phyloP scores from a whole-genome alignment of 2,888 invertebrate species.

The Cremastinae sp. region DNA sequence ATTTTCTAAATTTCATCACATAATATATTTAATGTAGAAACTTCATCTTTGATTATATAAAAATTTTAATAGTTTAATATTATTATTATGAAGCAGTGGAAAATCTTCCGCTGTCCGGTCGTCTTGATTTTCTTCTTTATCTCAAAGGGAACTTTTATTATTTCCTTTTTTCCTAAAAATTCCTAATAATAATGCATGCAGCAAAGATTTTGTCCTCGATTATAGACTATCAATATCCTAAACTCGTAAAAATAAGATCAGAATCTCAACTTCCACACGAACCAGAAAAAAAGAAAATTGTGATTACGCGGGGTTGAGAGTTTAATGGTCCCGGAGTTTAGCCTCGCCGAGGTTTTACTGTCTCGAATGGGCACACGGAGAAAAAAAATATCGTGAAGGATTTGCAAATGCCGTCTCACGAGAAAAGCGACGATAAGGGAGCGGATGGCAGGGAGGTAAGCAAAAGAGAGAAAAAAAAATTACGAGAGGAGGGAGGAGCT shows the following conservation, averaged over 20 bases:
- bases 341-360: slow-evolving; percentile 41
- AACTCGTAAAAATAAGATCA: not conserved
- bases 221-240: not conserved
- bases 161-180: too few species aligned
- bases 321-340: slow-evolving; percentile 39
- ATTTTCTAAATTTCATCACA: too few species aligned
- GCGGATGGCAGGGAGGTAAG: slow-evolving; percentile 63
- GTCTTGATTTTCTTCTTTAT: slow-evolving; percentile 5
- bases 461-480: slow-evolving; percentile 42
- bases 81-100: too few species aligned
- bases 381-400: slow-evolving; percentile 41
- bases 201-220: too few species aligned
- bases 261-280: slow-evolving; percentile 12
- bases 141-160: not conserved
- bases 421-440: slow-evolving; percentile 62
- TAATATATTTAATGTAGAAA: too few species aligned
- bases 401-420: slow-evolving; percentile 58
- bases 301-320: slow-evolving; percentile 9
- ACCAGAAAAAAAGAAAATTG: not conserved
- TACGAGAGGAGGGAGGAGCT: slow-evolving; percentile 68
- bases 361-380: slow-evolving; percentile 38
- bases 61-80: too few species aligned
- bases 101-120: too few species aligned
- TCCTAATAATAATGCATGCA: too few species aligned
- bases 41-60: too few species aligned